Percentiles rank a stretch among this genome's conserved stretches.
Conservation (phyloP, 92 coral and sea anemone genomes). For the Muricea muricata region DNA sequence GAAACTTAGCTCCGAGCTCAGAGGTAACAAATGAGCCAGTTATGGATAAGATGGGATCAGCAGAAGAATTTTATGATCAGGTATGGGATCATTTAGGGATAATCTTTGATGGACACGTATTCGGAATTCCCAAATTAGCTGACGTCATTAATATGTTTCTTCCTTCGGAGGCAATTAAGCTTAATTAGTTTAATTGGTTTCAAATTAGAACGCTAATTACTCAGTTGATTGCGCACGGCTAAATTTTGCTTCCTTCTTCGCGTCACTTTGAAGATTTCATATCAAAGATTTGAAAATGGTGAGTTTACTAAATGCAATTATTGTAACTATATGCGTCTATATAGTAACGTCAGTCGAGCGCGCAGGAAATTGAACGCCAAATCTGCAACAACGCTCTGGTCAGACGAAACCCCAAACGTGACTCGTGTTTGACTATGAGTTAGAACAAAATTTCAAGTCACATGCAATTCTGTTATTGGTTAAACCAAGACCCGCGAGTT, state of each 20-base stretch:
- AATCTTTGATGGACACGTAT: background rate
- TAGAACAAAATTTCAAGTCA: too few species aligned
- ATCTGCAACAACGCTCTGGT: too few species aligned
- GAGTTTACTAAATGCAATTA: background rate
- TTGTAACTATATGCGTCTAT: too few species aligned
- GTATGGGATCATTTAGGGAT: background rate
- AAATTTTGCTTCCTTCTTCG: background rate
- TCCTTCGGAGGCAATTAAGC: background rate
- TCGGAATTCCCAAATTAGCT: background rate
- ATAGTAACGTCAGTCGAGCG: too few species aligned
- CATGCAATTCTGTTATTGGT: too few species aligned
- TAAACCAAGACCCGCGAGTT: too few species aligned
- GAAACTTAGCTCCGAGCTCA: background rate
- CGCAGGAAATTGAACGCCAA: too few species aligned
- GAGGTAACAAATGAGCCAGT: background rate
- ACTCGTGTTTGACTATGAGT: too few species aligned
- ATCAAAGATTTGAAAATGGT: constrained; percentile 20
- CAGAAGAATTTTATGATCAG: constrained; percentile 13
- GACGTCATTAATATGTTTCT: background rate
- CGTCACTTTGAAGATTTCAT: constrained; percentile 25
- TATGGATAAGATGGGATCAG: background rate
- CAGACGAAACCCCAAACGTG: too few species aligned
- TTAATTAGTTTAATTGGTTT: background rate
- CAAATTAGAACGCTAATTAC: background rate
- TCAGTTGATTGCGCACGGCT: constrained; percentile 8